Conservation (phyloP, 2,797 vertebrate species). For the Monodelphis domestica region DNA sequence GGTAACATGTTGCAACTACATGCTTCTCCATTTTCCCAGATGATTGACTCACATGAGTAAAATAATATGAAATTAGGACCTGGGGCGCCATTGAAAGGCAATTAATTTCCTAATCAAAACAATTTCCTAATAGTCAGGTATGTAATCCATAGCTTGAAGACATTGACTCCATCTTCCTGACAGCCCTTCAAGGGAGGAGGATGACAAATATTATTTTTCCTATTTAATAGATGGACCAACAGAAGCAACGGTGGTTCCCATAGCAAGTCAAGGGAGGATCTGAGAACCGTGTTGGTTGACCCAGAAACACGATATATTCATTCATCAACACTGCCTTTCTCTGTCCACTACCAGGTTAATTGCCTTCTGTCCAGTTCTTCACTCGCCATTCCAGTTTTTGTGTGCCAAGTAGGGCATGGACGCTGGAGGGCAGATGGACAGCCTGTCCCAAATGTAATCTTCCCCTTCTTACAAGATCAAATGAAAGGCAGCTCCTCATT, state of each 20-base stretch:
- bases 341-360: constrained; percentile 16
- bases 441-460: constrained; percentile 18
- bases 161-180: constrained; percentile 41
- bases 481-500: constrained; percentile 22
- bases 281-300: constrained; percentile 1
- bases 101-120: no score
- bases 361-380: constrained; percentile 5
- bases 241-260: neutral
- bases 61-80: constrained; percentile 1
- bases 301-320: constrained; percentile 1
- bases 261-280: neutral
- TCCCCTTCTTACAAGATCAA: constrained; percentile 32
- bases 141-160: constrained; percentile 8
- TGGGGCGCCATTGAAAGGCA: neutral
- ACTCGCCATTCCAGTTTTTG: constrained; percentile 7
- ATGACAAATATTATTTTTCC: neutral
- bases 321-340: neutral
- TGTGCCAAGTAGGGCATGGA: neutral
- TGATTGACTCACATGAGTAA: constrained; percentile 9
- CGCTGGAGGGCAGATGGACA: constrained; percentile 23
- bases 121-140: constrained; percentile 39
- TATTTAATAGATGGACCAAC: neutral
- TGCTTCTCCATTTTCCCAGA: neutral
- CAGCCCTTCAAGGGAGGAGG: neutral
- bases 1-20: neutral